Evolutionary conservation across 2,888 invertebrate genomes (phyloP).

Genomic region (Marronus borbonicus): DNA sequence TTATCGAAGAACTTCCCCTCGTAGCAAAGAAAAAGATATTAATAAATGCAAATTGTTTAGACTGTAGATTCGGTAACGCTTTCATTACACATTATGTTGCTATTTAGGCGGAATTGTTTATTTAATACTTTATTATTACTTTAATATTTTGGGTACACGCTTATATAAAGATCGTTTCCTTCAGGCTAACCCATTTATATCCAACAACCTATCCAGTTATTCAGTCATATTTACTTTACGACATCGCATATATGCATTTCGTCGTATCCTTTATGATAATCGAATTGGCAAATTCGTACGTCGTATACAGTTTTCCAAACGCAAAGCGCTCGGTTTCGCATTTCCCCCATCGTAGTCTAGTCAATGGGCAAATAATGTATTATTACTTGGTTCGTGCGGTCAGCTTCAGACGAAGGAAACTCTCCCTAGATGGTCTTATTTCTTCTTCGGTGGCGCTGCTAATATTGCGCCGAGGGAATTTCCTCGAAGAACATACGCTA

Average conservation of each 20-base stretch:
- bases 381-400: conserved; percentile 31
- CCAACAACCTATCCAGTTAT: no score
- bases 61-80: no score
- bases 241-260: neutral
- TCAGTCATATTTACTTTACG: neutral
- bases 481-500: conserved; percentile 29
- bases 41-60: no score
- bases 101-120: no score
- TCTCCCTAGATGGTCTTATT: conserved; percentile 38
- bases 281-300: conserved; percentile 26
- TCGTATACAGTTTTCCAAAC: neutral
- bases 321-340: conserved; percentile 11
- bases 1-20: no score
- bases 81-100: no score
- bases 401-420: conserved; percentile 31
- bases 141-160: no score
- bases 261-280: conserved; percentile 17
- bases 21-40: no score
- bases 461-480: conserved; percentile 33
- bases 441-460: conserved; percentile 24
- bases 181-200: no score
- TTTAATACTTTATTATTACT: no score
- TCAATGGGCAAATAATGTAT: conserved; percentile 39
- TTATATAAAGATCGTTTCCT: no score
- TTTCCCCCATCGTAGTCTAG: conserved; percentile 22